Evolutionary conservation across 2,888 invertebrate genomes (phyloP).

Genomic region (Harpagoxenus sublaevis): DNA sequence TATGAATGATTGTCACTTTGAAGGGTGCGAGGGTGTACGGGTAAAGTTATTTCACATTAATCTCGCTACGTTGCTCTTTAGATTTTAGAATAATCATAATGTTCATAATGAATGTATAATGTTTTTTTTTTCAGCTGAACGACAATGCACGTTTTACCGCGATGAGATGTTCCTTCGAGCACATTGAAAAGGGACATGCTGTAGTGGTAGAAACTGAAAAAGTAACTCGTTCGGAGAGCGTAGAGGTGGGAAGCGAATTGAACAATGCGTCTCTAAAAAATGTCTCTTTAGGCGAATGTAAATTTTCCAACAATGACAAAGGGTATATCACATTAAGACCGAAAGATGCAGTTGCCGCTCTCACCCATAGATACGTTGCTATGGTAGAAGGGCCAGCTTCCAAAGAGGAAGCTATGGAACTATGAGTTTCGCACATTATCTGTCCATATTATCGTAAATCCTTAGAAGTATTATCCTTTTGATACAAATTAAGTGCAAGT

Average conservation of each 20-base stretch:
- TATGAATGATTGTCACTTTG: conserved; percentile 84
- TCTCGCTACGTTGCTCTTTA: background rate
- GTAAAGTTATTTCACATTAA: conserved; percentile 74
- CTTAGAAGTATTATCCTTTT: background rate
- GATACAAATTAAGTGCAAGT: conserved; percentile 16
- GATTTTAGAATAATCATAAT: background rate
- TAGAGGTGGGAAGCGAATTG: conserved; percentile 75
- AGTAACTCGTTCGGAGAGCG: conserved; percentile 66
- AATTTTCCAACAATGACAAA: conserved; percentile 78
- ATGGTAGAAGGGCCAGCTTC: conserved; percentile 15
- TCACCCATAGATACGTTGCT: conserved; percentile 56
- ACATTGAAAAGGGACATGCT: conserved; percentile 86
- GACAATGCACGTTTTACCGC: conserved; percentile 85
- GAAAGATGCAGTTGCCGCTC: conserved; percentile 57
- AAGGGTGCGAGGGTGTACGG: conserved; percentile 83
- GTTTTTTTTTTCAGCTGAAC: conserved; percentile 83
- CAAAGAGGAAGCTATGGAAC: conserved; percentile 2
- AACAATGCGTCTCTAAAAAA: conserved; percentile 71
- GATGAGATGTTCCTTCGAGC: conserved; percentile 84
- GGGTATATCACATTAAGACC: conserved; percentile 80
- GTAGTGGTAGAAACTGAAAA: conserved; percentile 87
- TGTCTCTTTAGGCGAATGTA: conserved; percentile 79
- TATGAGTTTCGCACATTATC: conserved; percentile 55
- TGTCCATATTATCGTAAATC: background rate
- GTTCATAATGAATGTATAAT: background rate